phyloP scores from a whole-genome alignment of 2,797 vertebrate genomes.

The Schizopygopsis pylzovi region DNA sequence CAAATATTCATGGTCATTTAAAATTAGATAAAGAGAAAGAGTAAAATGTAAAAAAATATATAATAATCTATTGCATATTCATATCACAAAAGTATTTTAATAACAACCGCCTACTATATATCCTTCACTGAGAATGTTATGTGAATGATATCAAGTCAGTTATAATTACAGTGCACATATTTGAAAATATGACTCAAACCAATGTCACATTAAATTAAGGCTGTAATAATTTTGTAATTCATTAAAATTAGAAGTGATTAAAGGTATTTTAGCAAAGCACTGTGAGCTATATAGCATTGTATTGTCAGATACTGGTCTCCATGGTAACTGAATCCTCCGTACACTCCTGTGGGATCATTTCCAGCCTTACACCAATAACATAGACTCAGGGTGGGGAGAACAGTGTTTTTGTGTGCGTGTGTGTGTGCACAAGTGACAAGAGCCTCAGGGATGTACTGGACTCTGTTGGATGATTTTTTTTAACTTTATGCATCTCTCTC shows the following conservation, averaged over 20 bases:
- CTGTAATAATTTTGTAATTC: not conserved
- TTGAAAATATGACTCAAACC: not conserved
- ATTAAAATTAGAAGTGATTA: not conserved
- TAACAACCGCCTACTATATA: not conserved
- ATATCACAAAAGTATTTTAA: not conserved
- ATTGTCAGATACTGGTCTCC: conserved; percentile 28
- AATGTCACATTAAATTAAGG: not conserved
- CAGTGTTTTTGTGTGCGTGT: not conserved
- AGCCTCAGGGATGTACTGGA: conserved; percentile 18
- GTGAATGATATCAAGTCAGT: not conserved
- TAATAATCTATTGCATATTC: not conserved
- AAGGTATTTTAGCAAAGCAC: not conserved
- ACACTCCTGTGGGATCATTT: conserved; percentile 28
- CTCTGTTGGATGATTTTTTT: conserved; percentile 9
- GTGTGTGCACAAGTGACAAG: not conserved
- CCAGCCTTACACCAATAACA: conserved; percentile 16
- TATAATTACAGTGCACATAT: not conserved
- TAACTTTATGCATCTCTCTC: conserved; percentile 50
- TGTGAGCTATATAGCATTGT: not conserved
- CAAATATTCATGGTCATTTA: not conserved
- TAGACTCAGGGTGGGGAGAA: conserved; percentile 2
- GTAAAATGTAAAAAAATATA: not conserved
- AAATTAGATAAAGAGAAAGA: not conserved
- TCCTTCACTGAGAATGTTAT: not conserved
- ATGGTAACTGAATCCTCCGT: conserved; percentile 31